Evolutionary conservation across 2,113 vertebrate genomes (phyloP).

Genomic region (Caranx ignobilis): DNA sequence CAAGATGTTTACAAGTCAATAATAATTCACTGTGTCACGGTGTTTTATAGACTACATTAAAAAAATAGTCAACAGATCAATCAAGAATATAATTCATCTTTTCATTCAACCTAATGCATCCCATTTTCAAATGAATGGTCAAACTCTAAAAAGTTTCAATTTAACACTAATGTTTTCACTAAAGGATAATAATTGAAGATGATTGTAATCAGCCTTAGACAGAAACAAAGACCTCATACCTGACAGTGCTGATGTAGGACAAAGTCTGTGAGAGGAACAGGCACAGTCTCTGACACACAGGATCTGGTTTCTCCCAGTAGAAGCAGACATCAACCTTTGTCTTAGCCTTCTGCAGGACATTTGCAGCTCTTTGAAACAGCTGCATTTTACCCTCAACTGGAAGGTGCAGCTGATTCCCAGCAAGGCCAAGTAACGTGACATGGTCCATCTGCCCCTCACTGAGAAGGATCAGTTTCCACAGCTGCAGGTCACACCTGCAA

Average conservation of each 20-base stretch:
- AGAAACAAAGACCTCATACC: conserved; percentile 12
- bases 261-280: conserved; percentile 12
- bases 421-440: not conserved
- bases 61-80: too few species aligned
- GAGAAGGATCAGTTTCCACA: conserved; percentile 38
- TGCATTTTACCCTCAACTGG: conserved; percentile 7
- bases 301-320: conserved; percentile 15
- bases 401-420: conserved; percentile 37
- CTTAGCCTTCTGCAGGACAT: not conserved
- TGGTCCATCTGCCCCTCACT: conserved; percentile 14
- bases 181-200: not conserved
- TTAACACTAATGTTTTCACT: not conserved
- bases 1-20: too few species aligned
- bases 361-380: conserved; percentile 32
- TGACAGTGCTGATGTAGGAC: conserved; percentile 14
- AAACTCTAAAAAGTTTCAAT: too few species aligned
- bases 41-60: too few species aligned
- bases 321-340: conserved; percentile 24
- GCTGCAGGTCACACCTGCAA: conserved; percentile 28
- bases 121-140: too few species aligned
- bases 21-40: too few species aligned
- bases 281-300: not conserved
- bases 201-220: not conserved
- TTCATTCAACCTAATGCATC: too few species aligned
- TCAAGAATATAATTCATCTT: too few species aligned